phyloP scores from a whole-genome alignment of 2,797 vertebrate species.

The Philypnodon macrostomus region DNA sequence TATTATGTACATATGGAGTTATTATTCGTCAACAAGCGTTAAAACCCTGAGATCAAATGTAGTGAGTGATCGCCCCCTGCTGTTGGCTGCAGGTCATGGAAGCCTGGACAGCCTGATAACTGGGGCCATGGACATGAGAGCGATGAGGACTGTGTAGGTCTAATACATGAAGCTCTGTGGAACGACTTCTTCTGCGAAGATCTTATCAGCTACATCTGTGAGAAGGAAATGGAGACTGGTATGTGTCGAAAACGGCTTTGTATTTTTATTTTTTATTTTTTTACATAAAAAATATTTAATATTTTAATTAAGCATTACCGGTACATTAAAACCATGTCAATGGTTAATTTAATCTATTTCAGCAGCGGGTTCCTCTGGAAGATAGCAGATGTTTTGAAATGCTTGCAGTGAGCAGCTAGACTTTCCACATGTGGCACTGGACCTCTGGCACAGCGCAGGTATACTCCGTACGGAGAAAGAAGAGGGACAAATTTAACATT shows the following conservation, averaged over 20 bases:
- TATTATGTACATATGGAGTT: not conserved
- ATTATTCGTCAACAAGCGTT: too few species aligned
- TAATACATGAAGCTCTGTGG: constrained; percentile 87
- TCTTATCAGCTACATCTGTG: constrained; percentile 88
- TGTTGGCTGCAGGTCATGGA: constrained; percentile 87
- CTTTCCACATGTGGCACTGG: constrained; percentile 43
- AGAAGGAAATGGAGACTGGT: constrained; percentile 84
- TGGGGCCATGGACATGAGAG: constrained; percentile 81
- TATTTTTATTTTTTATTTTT: not conserved
- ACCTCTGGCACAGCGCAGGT: constrained; percentile 44
- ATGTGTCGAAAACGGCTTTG: constrained; percentile 33
- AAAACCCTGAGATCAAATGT: not conserved
- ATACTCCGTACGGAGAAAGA: constrained; percentile 48
- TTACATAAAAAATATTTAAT: not conserved
- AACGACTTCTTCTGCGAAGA: constrained; percentile 94
- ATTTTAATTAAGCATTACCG: not conserved
- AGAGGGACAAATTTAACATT: constrained; percentile 51
- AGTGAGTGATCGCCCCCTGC: constrained; percentile 58
- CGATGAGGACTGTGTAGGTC: constrained; percentile 89
- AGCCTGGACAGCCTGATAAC: constrained; percentile 90
- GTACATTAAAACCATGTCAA: too few species aligned
- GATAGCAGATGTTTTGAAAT: constrained; percentile 50
- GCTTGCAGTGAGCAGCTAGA: constrained; percentile 59
- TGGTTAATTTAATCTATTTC: too few species aligned
- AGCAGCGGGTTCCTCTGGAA: constrained; percentile 46